Evolutionary conservation across 2,888 invertebrate genomes (phyloP).

Genomic region (Microchrysa polita): DNA sequence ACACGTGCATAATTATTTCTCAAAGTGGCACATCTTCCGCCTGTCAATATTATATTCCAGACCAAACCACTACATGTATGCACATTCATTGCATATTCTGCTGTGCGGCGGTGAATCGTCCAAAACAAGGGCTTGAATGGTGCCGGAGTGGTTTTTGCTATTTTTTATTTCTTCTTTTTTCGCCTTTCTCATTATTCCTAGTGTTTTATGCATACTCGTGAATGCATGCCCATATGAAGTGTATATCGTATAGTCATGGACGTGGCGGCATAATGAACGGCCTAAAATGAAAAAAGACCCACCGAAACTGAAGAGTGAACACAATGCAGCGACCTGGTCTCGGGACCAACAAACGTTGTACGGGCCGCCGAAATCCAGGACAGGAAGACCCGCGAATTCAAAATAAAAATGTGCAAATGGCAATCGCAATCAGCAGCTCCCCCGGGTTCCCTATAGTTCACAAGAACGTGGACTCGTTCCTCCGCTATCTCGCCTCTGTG

Average conservation of each 20-base stretch:
- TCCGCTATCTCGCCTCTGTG: too few species aligned
- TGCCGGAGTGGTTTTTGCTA: constrained; percentile 10
- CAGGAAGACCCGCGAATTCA: constrained; percentile 36
- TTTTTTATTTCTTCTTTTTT: not conserved
- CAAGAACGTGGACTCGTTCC: not conserved
- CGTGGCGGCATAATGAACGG: not conserved
- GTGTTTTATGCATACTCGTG: constrained; percentile 16
- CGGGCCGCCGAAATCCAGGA: constrained; percentile 25
- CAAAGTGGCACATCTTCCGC: not conserved
- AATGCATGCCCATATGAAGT: not conserved
- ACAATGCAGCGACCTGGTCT: constrained; percentile 27
- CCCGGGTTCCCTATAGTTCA: not conserved
- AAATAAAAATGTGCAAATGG: not conserved
- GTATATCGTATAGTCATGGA: not conserved
- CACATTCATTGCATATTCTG: not conserved
- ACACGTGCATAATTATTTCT: constrained; percentile 36
- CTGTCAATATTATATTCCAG: too few species aligned
- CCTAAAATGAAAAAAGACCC: not conserved
- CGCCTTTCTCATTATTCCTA: constrained; percentile 29
- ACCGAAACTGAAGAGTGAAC: not conserved
- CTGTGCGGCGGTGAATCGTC: not conserved
- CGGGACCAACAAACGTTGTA: not conserved
- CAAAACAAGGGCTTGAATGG: constrained; percentile 15
- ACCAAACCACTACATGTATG: not conserved
- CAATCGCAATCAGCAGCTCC: not conserved